Conservation (phyloP, 2,888 invertebrate genomes). For the Tetragonisca angustula region DNA sequence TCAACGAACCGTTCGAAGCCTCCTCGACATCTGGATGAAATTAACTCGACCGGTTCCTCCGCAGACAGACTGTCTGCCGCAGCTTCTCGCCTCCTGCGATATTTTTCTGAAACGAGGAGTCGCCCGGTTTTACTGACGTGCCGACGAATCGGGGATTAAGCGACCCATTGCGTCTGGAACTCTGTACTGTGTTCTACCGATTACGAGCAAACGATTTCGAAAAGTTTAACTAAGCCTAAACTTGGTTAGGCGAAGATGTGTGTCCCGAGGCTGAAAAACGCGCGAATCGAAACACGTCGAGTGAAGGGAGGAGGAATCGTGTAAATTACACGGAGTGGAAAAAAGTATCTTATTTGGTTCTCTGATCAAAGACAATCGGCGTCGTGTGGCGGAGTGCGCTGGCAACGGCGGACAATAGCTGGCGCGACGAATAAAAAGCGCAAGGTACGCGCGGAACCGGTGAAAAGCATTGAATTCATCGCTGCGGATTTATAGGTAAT, state of each 20-base stretch:
- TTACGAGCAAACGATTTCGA: not conserved
- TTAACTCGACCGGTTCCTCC: slow-evolving; percentile 69
- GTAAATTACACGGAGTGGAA: not conserved
- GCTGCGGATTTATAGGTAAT: slow-evolving; percentile 80
- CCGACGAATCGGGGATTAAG: slow-evolving; percentile 15
- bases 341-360: slow-evolving; percentile 46
- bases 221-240: not conserved
- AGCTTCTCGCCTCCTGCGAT: slow-evolving; percentile 36
- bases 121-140: slow-evolving; percentile 1
- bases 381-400: not conserved
- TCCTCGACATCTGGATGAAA: slow-evolving; percentile 73
- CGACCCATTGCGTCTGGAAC: slow-evolving; percentile 17
- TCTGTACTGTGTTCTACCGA: not conserved
- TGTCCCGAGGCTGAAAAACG: not conserved
- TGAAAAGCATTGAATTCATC: slow-evolving; percentile 59
- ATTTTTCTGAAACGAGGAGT: slow-evolving; percentile 16
- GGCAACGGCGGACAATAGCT: slow-evolving; percentile 57
- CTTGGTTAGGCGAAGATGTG: not conserved
- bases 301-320: not conserved
- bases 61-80: slow-evolving; percentile 69
- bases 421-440: slow-evolving; percentile 33
- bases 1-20: slow-evolving; percentile 72
- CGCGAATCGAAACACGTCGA: no score
- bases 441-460: slow-evolving; percentile 4
- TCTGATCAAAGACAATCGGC: slow-evolving; percentile 61